A percentile compares a stretch with the other conserved stretches of the same genome.
These are phyloP conservation scores for Habrosyne pyritoides DNA, from an alignment of 2,888 invertebrate genomes.

Conservation along the genomic window DNA sequence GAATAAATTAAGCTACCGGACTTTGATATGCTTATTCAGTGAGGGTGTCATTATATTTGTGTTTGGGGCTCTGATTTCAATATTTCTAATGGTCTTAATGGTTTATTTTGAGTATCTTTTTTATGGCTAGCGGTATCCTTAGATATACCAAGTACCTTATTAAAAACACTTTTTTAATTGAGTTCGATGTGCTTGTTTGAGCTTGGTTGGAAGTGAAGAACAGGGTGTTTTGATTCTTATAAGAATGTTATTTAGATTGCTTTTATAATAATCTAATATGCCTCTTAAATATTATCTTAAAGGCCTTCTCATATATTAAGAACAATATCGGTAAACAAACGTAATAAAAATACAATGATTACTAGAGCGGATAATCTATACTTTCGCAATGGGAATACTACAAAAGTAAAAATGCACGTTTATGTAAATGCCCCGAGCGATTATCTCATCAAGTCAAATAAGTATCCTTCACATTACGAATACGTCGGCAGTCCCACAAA, in stretches of 20 bases:
- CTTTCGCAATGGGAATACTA: not conserved
- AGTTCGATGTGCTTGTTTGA: not conserved
- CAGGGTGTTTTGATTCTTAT: not conserved
- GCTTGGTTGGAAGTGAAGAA: not conserved
- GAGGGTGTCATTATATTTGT: conserved; percentile 37
- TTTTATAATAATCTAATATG: no score
- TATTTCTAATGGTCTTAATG: conserved; percentile 5
- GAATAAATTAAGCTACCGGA: conserved; percentile 81
- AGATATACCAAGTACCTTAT: not conserved
- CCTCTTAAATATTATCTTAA: no score
- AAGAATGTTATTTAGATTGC: not conserved
- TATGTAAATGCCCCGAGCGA: not conserved
- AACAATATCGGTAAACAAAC: no score
- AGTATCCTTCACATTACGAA: not conserved
- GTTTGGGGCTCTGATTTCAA: conserved; percentile 8
- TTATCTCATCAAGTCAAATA: conserved; percentile 5
- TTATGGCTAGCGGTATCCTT: not conserved
- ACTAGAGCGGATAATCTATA: not conserved
- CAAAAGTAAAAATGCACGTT: not conserved
- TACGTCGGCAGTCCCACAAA: conserved; percentile 1
- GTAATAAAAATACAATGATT: not conserved
- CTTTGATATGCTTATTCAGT: conserved; percentile 60
- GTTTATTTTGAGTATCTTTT: not conserved
- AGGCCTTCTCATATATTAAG: no score
- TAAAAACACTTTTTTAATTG: not conserved